A percentile compares a stretch with the other conserved stretches of the same genome.
Evolutionary conservation across 2,888 invertebrate genomes (phyloP).

Genomic region (Drosophila infuscata): DNA sequence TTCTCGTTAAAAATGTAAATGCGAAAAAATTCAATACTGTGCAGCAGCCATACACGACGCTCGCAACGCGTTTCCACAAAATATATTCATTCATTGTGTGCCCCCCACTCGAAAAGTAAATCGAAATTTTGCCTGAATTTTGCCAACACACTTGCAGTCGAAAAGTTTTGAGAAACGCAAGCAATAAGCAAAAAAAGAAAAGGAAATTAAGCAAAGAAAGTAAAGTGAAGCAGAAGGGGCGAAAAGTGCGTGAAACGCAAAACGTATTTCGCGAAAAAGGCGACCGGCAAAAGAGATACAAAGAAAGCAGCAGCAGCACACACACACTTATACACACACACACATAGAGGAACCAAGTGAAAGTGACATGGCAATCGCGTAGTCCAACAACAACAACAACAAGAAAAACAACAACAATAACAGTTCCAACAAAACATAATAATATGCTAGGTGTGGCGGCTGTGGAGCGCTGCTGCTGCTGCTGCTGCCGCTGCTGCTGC

Average conservation of each 20-base stretch:
- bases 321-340: slow-evolving; percentile 13
- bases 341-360: slow-evolving; percentile 22
- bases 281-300: slow-evolving; percentile 42
- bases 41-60: slow-evolving; percentile 78
- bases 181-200: slow-evolving; percentile 56
- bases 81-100: slow-evolving; percentile 30
- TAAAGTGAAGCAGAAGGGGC: slow-evolving; percentile 11
- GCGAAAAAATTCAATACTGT: slow-evolving; percentile 83
- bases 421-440: slow-evolving; percentile 24
- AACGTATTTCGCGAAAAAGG: slow-evolving; percentile 35
- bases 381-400: slow-evolving; percentile 8
- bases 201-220: slow-evolving; percentile 9
- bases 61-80: slow-evolving; percentile 61
- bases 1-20: slow-evolving; percentile 82
- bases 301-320: slow-evolving; percentile 11
- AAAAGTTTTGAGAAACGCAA: slow-evolving; percentile 6
- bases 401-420: neutral
- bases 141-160: slow-evolving; percentile 10
- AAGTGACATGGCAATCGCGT: slow-evolving; percentile 47
- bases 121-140: slow-evolving; percentile 22
- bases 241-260: slow-evolving; percentile 53
- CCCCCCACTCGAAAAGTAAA: slow-evolving; percentile 14
- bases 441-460: slow-evolving; percentile 69
- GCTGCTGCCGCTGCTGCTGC: slow-evolving; percentile 35
- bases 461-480: slow-evolving; percentile 39